These are phyloP conservation scores for Gymnopithys bicolor DNA, from an alignment of 2,797 vertebrate species.

Conservation along the genomic window DNA sequence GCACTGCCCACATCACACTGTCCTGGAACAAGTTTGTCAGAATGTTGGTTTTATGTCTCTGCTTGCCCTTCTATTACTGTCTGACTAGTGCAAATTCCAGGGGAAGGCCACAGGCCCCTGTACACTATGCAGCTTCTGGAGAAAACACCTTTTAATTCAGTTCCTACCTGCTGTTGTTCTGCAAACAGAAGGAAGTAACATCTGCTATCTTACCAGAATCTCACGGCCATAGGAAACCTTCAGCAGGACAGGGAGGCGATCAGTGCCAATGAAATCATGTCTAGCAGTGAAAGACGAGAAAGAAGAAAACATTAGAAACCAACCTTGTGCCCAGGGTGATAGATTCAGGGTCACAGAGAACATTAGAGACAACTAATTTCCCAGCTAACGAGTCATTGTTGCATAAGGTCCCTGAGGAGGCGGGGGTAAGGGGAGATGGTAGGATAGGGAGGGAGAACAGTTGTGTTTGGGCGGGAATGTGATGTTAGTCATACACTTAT, in stretches of 20 bases:
- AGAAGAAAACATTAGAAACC: conserved; percentile 10
- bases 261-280: conserved; percentile 83
- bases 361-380: conserved; percentile 59
- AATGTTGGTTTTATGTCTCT: not conserved
- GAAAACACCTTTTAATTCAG: not conserved
- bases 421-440: not conserved
- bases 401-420: not conserved
- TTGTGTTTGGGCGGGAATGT: not conserved
- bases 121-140: not conserved
- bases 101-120: not conserved
- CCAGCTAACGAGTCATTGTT: conserved; percentile 39
- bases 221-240: conserved; percentile 91
- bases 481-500: not conserved
- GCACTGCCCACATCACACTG: not conserved
- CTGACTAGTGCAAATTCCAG: not conserved
- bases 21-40: not conserved
- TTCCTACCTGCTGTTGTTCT: not conserved
- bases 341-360: conserved; percentile 11
- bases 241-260: conserved; percentile 88
- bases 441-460: not conserved
- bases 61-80: not conserved
- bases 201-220: conserved; percentile 85
- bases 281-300: conserved; percentile 70
- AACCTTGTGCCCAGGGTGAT: not conserved
- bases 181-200: not conserved